Conservation (phyloP, 2,113 vertebrate genomes). For the Bombycilla garrulus region DNA sequence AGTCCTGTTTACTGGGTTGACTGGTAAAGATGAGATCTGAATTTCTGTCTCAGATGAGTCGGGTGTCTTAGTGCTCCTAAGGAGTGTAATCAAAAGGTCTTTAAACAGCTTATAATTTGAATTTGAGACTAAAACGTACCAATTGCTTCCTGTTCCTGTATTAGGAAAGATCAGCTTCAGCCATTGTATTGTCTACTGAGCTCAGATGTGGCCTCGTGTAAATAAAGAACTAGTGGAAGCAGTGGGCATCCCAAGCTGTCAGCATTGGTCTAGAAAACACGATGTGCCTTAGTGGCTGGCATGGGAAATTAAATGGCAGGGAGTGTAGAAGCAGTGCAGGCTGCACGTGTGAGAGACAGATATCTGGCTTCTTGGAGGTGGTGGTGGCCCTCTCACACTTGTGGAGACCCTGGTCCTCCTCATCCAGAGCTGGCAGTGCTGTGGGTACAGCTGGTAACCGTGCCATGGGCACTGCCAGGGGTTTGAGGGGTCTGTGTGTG, state of each 20-base stretch:
- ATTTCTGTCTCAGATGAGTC: neutral
- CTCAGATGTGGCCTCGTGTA: neutral
- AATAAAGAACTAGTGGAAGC: neutral
- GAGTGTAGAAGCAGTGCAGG: neutral
- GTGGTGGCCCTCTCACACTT: neutral
- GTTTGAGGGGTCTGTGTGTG: neutral
- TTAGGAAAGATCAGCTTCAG: neutral
- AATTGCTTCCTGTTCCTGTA: neutral
- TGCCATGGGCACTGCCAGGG: neutral
- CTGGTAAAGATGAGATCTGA: neutral
- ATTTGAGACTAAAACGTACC: neutral
- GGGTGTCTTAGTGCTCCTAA: neutral
- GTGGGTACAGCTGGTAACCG: neutral
- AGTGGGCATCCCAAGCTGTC: neutral
- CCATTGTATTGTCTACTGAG: neutral
- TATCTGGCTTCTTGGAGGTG: neutral
- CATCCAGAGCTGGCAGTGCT: neutral
- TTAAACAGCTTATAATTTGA: neutral
- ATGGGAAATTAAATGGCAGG: neutral
- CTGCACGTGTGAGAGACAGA: rapidly evolving
- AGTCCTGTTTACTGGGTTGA: neutral
- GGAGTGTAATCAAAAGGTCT: neutral
- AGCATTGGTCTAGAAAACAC: rapidly evolving
- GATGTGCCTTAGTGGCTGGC: neutral
- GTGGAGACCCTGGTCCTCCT: neutral